phyloP scores from a whole-genome alignment of 2,888 invertebrate genomes.

The Lochmaea capreae region DNA sequence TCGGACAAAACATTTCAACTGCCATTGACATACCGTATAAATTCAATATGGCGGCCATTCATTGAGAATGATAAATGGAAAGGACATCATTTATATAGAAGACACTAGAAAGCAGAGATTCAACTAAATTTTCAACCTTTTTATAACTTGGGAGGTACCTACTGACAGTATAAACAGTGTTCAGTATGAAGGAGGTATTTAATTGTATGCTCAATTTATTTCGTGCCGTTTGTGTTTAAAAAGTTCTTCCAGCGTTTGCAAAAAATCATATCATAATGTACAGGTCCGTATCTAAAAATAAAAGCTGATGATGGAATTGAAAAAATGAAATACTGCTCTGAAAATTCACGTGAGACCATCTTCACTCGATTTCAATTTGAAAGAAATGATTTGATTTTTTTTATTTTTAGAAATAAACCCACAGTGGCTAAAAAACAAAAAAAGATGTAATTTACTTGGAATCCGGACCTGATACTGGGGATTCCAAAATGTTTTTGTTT shows the following conservation, averaged over 20 bases:
- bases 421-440: too few relatives aligned
- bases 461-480: too few relatives aligned
- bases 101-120: slow-evolving; percentile 43
- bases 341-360: too few relatives aligned
- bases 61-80: slow-evolving; percentile 56
- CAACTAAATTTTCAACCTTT: slow-evolving; percentile 38
- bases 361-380: too few relatives aligned
- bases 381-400: too few relatives aligned
- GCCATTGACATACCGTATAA: slow-evolving; percentile 56
- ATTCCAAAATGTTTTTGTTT: too few relatives aligned
- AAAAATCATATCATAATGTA: too few relatives aligned
- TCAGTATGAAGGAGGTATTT: slow-evolving; percentile 33
- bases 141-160: slow-evolving; percentile 18
- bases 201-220: slow-evolving; percentile 35
- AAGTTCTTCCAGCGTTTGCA: not conserved
- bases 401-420: too few relatives aligned
- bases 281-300: too few relatives aligned
- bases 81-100: slow-evolving; percentile 54
- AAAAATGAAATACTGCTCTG: too few relatives aligned
- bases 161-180: slow-evolving; percentile 9
- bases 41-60: slow-evolving; percentile 57
- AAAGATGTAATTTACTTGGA: too few relatives aligned
- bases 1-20: slow-evolving; percentile 55
- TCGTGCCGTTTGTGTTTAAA: slow-evolving; percentile 1
- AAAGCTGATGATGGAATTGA: too few relatives aligned